phyloP scores from a whole-genome alignment of 2,888 invertebrate genomes.

The Fabriciana adippe region DNA sequence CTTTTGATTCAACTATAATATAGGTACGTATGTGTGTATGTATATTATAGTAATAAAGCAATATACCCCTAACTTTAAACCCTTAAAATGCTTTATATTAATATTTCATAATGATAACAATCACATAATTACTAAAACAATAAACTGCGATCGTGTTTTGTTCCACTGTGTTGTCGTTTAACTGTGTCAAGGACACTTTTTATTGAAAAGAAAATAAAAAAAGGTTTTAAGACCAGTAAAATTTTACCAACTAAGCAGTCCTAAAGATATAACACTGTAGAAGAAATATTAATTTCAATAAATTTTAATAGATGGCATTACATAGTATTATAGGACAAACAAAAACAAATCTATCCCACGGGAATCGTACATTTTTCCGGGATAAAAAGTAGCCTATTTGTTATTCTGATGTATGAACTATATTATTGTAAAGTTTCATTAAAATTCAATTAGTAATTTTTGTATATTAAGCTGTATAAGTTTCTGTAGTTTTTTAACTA shows the following conservation, averaged over 20 bases:
- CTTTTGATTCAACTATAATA: too few relatives aligned
- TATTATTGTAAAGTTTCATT: too few relatives aligned
- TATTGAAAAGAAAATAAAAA: conserved; percentile 31
- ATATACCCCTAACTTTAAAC: background rate
- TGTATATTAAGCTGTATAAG: too few relatives aligned
- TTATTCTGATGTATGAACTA: too few relatives aligned
- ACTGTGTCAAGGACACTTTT: conserved; percentile 27
- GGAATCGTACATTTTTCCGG: too few relatives aligned
- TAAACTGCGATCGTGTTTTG: conserved; percentile 23
- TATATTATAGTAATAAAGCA: background rate
- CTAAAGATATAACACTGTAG: background rate
- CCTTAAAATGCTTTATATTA: background rate
- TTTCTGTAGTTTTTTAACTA: too few relatives aligned
- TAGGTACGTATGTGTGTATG: background rate
- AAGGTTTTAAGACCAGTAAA: conserved; percentile 32
- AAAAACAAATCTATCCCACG: too few relatives aligned
- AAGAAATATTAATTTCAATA: background rate
- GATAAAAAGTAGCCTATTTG: too few relatives aligned
- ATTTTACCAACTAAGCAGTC: conserved; percentile 14
- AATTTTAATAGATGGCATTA: background rate
- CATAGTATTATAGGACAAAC: too few relatives aligned
- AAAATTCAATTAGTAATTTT: too few relatives aligned
- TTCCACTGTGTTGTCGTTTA: conserved; percentile 11
- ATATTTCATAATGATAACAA: conserved; percentile 24
- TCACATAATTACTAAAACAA: conserved; percentile 24